These are phyloP conservation scores for Pangasius djambal DNA, from an alignment of 2,797 vertebrate species.

Conservation along the genomic window DNA sequence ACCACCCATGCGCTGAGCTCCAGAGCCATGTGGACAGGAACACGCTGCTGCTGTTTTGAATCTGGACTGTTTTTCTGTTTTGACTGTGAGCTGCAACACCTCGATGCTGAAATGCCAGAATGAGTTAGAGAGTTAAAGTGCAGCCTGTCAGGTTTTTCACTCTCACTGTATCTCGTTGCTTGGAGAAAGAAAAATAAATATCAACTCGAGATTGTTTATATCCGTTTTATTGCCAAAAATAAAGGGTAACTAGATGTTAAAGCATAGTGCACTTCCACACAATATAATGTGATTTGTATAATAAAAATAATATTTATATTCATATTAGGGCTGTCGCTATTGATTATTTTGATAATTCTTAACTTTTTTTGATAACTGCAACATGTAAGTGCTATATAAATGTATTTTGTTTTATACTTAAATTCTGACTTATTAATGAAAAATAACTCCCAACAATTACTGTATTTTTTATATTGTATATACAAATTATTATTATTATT, in stretches of 20 bases:
- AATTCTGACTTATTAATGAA: no score
- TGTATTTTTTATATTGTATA: no score
- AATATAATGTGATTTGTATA: no score
- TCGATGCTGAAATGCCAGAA: not conserved
- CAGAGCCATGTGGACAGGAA: not conserved
- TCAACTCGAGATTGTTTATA: not conserved
- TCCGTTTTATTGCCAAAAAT: not conserved
- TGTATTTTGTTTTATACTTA: no score
- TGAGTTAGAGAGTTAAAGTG: conserved; percentile 3
- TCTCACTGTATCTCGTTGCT: not conserved
- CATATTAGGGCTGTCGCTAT: no score
- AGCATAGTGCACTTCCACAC: not conserved
- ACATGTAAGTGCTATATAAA: no score
- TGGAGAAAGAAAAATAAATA: no score
- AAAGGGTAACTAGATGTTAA: not conserved
- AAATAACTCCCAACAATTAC: no score
- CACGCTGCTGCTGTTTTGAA: not conserved
- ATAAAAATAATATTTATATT: no score
- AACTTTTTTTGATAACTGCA: no score
- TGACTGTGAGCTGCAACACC: not conserved
- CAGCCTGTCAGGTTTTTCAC: not conserved
- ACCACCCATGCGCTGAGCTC: not conserved
- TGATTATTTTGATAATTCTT: no score
- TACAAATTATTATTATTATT: no score
- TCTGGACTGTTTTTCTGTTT: conserved; percentile 1